Evolutionary conservation across 2,888 invertebrate genomes (phyloP), one percentile per base, ranked within the genome.

Genomic region (Lasioglossum pauxillum): DNA sequence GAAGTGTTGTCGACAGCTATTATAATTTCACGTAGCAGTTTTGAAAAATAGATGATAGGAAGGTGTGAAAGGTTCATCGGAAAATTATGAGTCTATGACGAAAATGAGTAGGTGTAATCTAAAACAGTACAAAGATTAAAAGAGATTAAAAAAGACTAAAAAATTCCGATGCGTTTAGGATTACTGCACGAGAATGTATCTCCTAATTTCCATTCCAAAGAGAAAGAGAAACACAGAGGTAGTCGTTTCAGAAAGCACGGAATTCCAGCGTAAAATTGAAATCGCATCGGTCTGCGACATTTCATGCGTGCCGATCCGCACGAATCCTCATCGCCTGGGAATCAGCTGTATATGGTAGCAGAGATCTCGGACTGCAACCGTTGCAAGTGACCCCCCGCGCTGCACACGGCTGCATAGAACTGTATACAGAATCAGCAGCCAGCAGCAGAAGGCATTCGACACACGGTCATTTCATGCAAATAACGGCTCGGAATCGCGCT

Each of bases 381-480:
- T 14, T 27, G 67, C 35, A 0, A 12, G n/a, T 49, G 27, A 41
- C 69, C 77, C 41, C 38, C 69, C 31, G 67, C 31, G 67, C 31
- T 31, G 64, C 31, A 19, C 1, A n/a, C 31, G n/a, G n/a, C 16
- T 46, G 23, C 77, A 53, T 1, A 53, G 23, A 10, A 53, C n/a
- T 53, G 53, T n/a, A n/a, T 53, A 10, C 3, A 53, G 53, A n/a
- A 53, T n/a, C 53, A 53, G 53, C 53, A 53, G 23, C 23, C 53
- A 53, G 23, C 23, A 23, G 53, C 53, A 53, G 53, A 53, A 53
- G 8, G 10, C 53, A 53, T 71, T 27, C 49, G 27, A 53, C 27
- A 19, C 53, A 1, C 77, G 46, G 74, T 82, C 76, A 41, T 73
- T 67, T 82, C 19, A 84, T 82, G 82, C 67, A 84, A 84, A 84